Conservation (phyloP, 1,140 invertebrate genomes). For the Zophobas atratus region DNA sequence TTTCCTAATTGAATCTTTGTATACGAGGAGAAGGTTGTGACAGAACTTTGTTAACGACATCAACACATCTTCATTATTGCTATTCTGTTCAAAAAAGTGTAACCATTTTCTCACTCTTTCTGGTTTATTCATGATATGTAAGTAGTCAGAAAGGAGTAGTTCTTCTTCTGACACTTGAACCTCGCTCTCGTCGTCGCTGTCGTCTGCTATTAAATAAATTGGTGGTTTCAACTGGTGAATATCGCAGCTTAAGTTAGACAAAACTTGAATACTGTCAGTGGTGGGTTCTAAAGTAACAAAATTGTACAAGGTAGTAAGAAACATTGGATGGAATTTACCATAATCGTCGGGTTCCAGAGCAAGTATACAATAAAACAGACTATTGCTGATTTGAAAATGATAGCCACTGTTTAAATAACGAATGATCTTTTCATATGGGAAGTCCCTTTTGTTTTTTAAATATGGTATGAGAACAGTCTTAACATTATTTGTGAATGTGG, state of each 20-base stretch:
- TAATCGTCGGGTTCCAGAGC: conserved; percentile 77
- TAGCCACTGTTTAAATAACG: conserved; percentile 67
- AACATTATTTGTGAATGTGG: conserved; percentile 67
- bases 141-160: conserved; percentile 61
- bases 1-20: conserved; percentile 66
- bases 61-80: conserved; percentile 61
- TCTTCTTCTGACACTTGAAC: conserved; percentile 59
- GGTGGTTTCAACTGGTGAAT: conserved; percentile 56
- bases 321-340: conserved; percentile 69
- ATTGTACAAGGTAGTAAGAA: background rate
- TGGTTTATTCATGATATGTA: conserved; percentile 63
- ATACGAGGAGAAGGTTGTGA: conserved; percentile 65
- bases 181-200: conserved; percentile 63
- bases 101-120: conserved; percentile 63
- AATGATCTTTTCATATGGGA: conserved; percentile 71
- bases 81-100: conserved; percentile 61
- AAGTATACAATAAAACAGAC: conserved; percentile 76
- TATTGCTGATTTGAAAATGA: conserved; percentile 64
- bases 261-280: conserved; percentile 61
- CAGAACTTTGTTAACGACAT: conserved; percentile 62
- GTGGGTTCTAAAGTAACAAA: conserved; percentile 60
- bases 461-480: conserved; percentile 70
- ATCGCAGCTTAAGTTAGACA: conserved; percentile 60
- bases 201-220: conserved; percentile 56
- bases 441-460: conserved; percentile 68